Percentiles rank a stretch among this genome's conserved stretches.
Conservation (phyloP, 2,797 vertebrate species). For the Emydoidea blandingii region DNA sequence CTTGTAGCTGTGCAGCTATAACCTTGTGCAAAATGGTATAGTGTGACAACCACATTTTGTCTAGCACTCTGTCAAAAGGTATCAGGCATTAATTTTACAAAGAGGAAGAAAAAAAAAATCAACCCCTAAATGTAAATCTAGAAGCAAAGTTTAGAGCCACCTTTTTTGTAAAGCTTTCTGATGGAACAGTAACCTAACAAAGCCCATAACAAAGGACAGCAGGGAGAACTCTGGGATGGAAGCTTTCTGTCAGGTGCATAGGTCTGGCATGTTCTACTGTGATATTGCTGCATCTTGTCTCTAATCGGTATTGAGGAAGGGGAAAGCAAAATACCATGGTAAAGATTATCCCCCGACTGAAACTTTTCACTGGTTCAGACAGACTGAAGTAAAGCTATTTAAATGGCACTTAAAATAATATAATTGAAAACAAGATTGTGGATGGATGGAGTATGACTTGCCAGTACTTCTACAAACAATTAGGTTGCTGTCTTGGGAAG, state of each 20-base stretch:
- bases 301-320: not conserved
- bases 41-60: slow-evolving; percentile 27
- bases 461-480: not conserved
- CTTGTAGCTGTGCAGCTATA: slow-evolving; percentile 13
- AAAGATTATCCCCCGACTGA: not conserved
- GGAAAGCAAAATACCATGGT: not conserved
- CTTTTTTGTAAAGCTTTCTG: not conserved
- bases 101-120: slow-evolving; percentile 47
- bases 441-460: not conserved
- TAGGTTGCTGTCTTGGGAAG: not conserved
- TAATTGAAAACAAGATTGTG: not conserved
- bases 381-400: not conserved
- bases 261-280: not conserved
- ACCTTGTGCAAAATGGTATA: not conserved
- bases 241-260: not conserved
- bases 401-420: not conserved
- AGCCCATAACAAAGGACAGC: not conserved
- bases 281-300: not conserved
- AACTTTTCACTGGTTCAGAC: not conserved
- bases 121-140: not conserved
- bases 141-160: not conserved
- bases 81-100: slow-evolving; percentile 36
- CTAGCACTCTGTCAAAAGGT: slow-evolving; percentile 48
- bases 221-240: not conserved
- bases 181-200: not conserved